phyloP scores from a whole-genome alignment of 2,113 vertebrate genomes.

The Rattus rattus region DNA sequence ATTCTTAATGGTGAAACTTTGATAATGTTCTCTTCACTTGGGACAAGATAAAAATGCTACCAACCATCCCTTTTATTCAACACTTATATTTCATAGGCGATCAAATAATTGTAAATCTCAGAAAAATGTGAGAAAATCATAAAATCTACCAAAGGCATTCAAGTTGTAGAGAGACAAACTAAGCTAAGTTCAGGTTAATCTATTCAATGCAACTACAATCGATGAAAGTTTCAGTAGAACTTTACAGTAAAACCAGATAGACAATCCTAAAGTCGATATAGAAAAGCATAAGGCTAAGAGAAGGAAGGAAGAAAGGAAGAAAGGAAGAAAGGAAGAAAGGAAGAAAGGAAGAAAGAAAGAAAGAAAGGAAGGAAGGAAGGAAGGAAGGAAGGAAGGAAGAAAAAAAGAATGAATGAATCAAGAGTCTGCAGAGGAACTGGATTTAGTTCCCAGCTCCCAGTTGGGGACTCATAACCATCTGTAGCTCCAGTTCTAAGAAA shows the following conservation, averaged over 20 bases:
- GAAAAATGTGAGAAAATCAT: slow-evolving; percentile 11
- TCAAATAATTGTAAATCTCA: slow-evolving; percentile 53
- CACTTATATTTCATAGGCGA: background rate
- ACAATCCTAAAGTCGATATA: background rate
- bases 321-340: accelerated
- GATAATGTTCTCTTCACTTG: background rate
- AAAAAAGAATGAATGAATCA: no score
- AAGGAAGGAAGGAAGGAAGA: no score
- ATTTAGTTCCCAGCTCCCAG: background rate
- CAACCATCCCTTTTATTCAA: background rate
- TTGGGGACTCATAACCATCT: background rate
- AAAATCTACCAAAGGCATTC: slow-evolving; percentile 16
- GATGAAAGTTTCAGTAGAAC: background rate
- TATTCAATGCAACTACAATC: background rate
- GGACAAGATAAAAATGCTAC: background rate
- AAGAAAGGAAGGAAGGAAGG: no score
- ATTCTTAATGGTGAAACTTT: slow-evolving; percentile 26
- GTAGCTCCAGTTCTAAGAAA: background rate
- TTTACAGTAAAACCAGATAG: slow-evolving; percentile 10
- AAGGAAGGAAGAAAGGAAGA: accelerated
- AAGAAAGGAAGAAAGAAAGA: no score
- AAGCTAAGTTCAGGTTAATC: background rate
- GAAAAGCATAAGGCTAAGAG: background rate
- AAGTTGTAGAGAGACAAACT: background rate
- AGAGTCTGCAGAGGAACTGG: background rate